Evolutionary conservation across 2,113 vertebrate species (phyloP).

Genomic region (Coptodon bakossiorum): DNA sequence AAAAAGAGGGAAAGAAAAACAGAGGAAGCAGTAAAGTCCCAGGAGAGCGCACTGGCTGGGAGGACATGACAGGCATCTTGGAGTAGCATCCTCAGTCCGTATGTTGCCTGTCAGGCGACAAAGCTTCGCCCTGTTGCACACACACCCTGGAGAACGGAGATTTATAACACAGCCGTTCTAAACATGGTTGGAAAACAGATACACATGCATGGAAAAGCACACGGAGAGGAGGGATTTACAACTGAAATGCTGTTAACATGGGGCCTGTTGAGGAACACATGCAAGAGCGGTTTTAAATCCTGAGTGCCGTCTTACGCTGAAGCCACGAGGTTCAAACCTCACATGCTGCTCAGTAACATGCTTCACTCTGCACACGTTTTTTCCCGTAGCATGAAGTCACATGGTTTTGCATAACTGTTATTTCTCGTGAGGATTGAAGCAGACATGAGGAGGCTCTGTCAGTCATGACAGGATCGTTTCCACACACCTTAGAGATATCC

Average conservation of each 20-base stretch:
- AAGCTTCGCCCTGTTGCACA: slow-evolving; percentile 34
- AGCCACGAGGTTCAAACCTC: background rate
- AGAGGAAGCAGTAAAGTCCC: background rate
- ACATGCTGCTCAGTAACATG: background rate
- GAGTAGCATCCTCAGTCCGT: slow-evolving; percentile 3
- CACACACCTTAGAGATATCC: background rate
- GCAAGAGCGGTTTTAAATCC: background rate
- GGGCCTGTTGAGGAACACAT: background rate
- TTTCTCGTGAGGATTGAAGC: background rate
- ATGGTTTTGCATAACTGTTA: background rate
- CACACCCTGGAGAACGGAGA: slow-evolving; percentile 13
- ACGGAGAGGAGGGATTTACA: slow-evolving; percentile 25
- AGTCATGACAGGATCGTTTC: background rate
- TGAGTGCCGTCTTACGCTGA: background rate
- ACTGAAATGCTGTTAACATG: slow-evolving; percentile 1
- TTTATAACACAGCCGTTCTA: background rate
- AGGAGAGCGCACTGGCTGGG: background rate
- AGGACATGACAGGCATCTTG: slow-evolving; percentile 19
- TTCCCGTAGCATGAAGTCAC: background rate
- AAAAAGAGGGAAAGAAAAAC: background rate
- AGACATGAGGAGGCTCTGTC: background rate
- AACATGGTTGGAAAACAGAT: background rate
- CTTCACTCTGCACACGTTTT: background rate
- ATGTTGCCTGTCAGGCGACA: slow-evolving; percentile 42
- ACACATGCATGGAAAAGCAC: slow-evolving; percentile 5